Evolutionary conservation across 2,113 vertebrate species (phyloP).

Genomic region (Patagioenas fasciata): DNA sequence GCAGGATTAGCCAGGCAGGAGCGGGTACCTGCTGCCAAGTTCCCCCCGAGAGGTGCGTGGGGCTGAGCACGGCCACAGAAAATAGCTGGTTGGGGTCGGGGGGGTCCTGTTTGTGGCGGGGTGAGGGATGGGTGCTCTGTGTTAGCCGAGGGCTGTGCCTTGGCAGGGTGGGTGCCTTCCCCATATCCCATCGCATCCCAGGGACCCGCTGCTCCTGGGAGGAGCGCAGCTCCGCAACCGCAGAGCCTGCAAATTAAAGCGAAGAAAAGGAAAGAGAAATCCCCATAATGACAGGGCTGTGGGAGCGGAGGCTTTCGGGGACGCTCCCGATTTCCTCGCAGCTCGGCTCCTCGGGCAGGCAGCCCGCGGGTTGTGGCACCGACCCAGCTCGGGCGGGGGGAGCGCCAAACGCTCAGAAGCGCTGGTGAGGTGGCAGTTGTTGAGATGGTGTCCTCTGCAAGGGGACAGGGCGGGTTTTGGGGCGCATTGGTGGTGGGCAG

Average conservation of each 20-base stretch:
- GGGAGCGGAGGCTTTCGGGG: neutral
- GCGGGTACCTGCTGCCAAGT: neutral
- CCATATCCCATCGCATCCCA: too few relatives aligned
- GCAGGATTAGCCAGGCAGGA: neutral
- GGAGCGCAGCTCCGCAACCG: neutral
- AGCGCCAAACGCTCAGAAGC: fast-evolving
- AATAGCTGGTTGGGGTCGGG: neutral
- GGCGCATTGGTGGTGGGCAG: neutral
- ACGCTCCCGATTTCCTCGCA: neutral
- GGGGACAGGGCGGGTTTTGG: neutral
- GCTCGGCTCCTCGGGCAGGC: neutral
- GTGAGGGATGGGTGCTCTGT: neutral
- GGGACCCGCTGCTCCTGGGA: neutral
- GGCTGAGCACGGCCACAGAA: neutral
- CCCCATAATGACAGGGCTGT: neutral
- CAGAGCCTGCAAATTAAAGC: neutral
- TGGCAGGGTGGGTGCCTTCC: neutral
- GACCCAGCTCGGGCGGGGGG: neutral
- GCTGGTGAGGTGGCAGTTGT: neutral
- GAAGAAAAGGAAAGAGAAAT: neutral
- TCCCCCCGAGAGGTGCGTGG: fast-evolving
- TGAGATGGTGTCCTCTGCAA: neutral
- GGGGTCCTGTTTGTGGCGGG: neutral
- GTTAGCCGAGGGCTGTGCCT: neutral
- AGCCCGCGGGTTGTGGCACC: neutral